Percentiles rank a stretch among this genome's conserved stretches.
phyloP scores from a whole-genome alignment of 2,888 invertebrate genomes.

The Athrips mouffetella region DNA sequence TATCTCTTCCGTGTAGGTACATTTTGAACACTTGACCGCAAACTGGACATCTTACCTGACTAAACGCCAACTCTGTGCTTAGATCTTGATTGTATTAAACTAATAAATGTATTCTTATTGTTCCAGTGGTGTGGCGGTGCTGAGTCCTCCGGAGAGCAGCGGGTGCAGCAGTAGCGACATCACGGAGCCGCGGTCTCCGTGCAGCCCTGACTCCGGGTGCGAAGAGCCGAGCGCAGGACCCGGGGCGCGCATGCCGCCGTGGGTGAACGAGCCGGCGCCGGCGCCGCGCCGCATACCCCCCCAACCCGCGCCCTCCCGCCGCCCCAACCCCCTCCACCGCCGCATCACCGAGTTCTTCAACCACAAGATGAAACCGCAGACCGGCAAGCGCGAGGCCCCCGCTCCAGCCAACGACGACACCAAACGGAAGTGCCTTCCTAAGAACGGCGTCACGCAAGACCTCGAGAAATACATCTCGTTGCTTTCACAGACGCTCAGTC shows the following conservation, averaged over 20 bases:
- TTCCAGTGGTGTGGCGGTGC: constrained; percentile 90
- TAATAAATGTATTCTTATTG: constrained; percentile 32
- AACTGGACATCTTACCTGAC: too few relatives aligned
- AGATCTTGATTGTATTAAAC: constrained; percentile 11
- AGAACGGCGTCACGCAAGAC: constrained; percentile 68
- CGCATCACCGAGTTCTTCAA: constrained; percentile 92
- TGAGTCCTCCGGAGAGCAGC: constrained; percentile 86
- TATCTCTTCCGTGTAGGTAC: too few relatives aligned
- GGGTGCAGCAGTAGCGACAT: constrained; percentile 87
- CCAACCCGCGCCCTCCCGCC: constrained; percentile 55
- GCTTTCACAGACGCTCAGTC: constrained; percentile 68
- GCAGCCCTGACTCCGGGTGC: constrained; percentile 81
- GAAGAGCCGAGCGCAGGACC: constrained; percentile 66
- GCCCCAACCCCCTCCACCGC: constrained; percentile 78
- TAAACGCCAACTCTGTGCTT: too few relatives aligned
- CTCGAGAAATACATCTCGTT: constrained; percentile 73
- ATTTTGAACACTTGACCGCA: too few relatives aligned
- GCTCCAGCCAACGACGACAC: constrained; percentile 48
- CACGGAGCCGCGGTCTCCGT: constrained; percentile 91
- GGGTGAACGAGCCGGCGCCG: constrained; percentile 72
- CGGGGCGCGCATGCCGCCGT: constrained; percentile 72
- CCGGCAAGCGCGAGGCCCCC: constrained; percentile 65
- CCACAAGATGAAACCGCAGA: constrained; percentile 87
- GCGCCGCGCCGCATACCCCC: constrained; percentile 67
- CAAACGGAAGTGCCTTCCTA: constrained; percentile 68